Evolutionary conservation across 2,888 invertebrate species (phyloP), one percentile per base, ranked within the genome.

Genomic region (Hirtodrosophila trivittata): DNA sequence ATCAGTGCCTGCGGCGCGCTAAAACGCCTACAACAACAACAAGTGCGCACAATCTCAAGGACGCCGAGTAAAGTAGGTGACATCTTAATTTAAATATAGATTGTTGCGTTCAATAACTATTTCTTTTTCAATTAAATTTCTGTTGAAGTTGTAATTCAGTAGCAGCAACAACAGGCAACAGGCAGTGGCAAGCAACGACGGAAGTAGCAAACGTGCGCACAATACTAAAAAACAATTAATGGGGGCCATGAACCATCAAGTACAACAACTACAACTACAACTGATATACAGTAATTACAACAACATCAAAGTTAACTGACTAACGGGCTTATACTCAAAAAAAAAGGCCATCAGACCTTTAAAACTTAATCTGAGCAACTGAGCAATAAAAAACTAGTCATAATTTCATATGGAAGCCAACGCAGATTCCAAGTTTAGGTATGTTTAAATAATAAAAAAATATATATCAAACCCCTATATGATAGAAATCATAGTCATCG

Each of bases 371-470:
- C 16, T 37, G 50, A 42, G 28, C 13, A 76, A 58, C 51, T 45
- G 63, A 82, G 80, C 80, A 82, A 82, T 82, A 73, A 46, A 71
- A 46, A 52, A 63, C 67, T 83, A 78, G 78, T 81, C 85, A 76
- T 67, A 64, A 58, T 60, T 77, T 70, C 77, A 57, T 80, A 82
- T 82, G 82, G 82, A 80, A 56, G 59, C 77, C 63, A 75, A 64
- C 58, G 63, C 81, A 59, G 56, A 57, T 58, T 86, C 85, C 32
- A 86, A 74, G 66, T 86, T 85, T 72, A 83, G 85, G 85, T 86
- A 46, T 35, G 64, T 18, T 7, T 50, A 49, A 60, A 39, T 12
- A 3, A 0, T n/a, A 52, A 10, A 28, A 12, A 54, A 45, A 16
- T 13, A 39, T 35, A 18, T 37, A 37, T n/a, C 25, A 10, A 10